A percentile compares a stretch with the other conserved stretches of the same genome.
These are phyloP conservation scores for Alexandromys oeconomus DNA, from an alignment of 2,797 vertebrate species.

Conservation along the genomic window DNA sequence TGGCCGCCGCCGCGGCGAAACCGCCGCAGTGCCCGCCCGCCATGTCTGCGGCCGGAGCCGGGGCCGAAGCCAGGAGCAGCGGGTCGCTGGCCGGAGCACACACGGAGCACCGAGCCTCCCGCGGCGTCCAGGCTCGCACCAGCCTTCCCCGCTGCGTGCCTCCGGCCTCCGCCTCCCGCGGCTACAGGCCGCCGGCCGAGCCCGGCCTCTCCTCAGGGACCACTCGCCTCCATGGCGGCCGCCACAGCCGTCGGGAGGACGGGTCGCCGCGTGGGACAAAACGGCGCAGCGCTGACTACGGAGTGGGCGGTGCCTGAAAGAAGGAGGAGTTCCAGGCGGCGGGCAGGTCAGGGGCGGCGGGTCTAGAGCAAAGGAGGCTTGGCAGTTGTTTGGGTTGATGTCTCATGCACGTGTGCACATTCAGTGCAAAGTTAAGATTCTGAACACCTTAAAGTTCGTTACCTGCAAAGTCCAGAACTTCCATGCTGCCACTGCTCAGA, in stretches of 20 bases:
- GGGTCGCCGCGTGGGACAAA: slow-evolving; percentile 78
- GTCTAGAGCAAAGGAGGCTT: background rate
- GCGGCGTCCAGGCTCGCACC: background rate
- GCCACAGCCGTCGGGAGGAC: slow-evolving; percentile 59
- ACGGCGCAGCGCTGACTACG: background rate
- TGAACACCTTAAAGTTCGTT: background rate
- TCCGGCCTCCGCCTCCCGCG: background rate
- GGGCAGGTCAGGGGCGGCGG: background rate
- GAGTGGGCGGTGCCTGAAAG: rapidly evolving
- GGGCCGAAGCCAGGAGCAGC: background rate
- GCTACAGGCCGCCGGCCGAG: slow-evolving; percentile 15
- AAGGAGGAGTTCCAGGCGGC: background rate
- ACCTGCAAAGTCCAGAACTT: background rate
- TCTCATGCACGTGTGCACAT: background rate
- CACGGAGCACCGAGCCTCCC: slow-evolving; percentile 3
- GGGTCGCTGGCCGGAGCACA: slow-evolving; percentile 32
- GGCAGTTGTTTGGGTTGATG: background rate
- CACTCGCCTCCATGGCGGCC: background rate
- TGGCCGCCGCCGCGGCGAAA: slow-evolving; percentile 84
- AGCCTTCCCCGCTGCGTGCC: background rate
- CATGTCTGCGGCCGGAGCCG: slow-evolving; percentile 86
- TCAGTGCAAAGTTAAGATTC: background rate
- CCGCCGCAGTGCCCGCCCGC: slow-evolving; percentile 91
- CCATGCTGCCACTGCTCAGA: background rate
- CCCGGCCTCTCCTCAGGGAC: background rate